Base-by-base conservation (phyloP, 2,113 vertebrate species). In the Platichthys stellatus region DNA sequence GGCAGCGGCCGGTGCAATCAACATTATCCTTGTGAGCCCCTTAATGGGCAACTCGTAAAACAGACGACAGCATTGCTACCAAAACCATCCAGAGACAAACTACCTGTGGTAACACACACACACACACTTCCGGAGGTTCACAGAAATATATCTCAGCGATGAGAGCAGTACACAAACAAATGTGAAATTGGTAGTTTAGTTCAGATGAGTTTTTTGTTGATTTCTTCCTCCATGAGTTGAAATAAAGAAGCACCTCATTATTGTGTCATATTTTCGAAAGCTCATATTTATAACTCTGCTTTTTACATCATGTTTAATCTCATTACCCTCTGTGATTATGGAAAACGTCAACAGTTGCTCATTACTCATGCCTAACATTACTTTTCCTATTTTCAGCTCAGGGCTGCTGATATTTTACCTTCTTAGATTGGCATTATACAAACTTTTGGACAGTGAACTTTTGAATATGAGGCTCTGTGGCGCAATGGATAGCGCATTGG, bases 11-110 rank as follows among this genome's bases (percentile, higher is more conserved):
- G 81, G 64, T 79, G 87, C 92, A 95, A 94, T 94, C 91, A 94
- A 90, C 90, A 93, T 94, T 93, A 95, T 91, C 92, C 89, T 88
- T 93, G 93, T 92, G 90, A 94, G 91, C 88, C 88, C 83, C 90
- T 92, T 93, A 95, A 95, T 94, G 92, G 94, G 91, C 82, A 81
- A 76, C 87, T 92, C 80, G 70, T 93, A 94, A 94, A 93, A 92
- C 81, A 89, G 79, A 86, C 84, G 90, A 93, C 92, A 93, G 91
- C 85, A 87, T 86, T 88, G 87, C 92, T 74, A 80, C 81, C 75
- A 51, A 72, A 72, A 80, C 38, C 86, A 78, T 86, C 91, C 78
- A 83, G 78, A 92, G 90, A 93, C 86, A 93, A 89, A 93, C 85
- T 90, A 88, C 89, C 79, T 89, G 76, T 21, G 45, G 56, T 40